Conservation (phyloP, 2,888 invertebrate species). For the Tetranychus truncatus region DNA sequence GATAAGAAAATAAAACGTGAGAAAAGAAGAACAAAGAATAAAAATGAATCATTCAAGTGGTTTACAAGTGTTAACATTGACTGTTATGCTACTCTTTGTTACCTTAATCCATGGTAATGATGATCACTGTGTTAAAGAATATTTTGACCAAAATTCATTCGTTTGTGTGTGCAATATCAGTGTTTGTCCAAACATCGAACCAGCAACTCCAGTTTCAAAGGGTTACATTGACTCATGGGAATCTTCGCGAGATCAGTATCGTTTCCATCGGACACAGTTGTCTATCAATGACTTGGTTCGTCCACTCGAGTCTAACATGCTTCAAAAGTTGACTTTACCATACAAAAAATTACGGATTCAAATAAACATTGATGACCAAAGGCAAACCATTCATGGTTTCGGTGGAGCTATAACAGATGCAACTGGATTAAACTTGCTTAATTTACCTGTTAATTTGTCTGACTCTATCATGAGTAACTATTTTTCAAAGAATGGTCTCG, state of each 20-base stretch:
- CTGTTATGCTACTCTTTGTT: too few relatives aligned
- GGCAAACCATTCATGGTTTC: conserved; percentile 20
- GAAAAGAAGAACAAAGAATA: too few relatives aligned
- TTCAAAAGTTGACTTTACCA: not conserved
- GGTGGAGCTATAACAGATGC: conserved; percentile 65
- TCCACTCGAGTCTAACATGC: not conserved
- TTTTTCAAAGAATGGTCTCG: conserved; percentile 35
- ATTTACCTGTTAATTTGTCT: conserved; percentile 40
- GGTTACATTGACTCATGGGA: not conserved
- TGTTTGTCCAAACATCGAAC: not conserved
- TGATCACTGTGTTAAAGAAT: too few relatives aligned
- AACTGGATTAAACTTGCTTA: conserved; percentile 49
- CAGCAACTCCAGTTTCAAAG: not conserved
- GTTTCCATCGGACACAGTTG: not conserved
- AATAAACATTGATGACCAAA: not conserved
- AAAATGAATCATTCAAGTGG: too few relatives aligned
- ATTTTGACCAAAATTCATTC: not conserved
- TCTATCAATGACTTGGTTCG: not conserved
- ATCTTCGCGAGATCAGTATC: not conserved
- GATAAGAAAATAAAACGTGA: too few relatives aligned
- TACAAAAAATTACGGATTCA: not conserved
- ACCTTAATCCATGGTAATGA: too few relatives aligned
- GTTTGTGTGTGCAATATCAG: conserved; percentile 4
- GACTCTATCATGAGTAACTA: conserved; percentile 40
- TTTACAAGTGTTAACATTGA: too few relatives aligned